Conservation (phyloP, 2,888 invertebrate species). For the Rutpela maculata region DNA sequence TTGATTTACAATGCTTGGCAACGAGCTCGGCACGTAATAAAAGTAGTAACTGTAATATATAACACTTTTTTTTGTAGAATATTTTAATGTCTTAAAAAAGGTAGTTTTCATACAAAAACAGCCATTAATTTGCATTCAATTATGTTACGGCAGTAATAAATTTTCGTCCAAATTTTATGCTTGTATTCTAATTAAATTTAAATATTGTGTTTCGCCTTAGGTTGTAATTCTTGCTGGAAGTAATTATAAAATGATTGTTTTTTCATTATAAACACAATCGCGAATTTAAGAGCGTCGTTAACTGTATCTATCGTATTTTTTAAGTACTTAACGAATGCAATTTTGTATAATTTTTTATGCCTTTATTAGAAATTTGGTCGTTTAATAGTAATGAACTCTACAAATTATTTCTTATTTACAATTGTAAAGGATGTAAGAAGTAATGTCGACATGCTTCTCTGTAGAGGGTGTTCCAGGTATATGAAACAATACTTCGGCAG, state of each 20-base stretch:
- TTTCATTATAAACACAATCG: neutral
- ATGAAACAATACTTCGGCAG: no score
- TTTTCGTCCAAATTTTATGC: slow-evolving; percentile 12
- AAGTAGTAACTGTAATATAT: no score
- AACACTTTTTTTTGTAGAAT: slow-evolving; percentile 5
- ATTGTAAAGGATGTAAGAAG: no score
- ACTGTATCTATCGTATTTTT: neutral
- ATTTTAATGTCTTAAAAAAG: neutral
- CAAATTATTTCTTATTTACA: no score
- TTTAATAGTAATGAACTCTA: neutral
- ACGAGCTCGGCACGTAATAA: no score
- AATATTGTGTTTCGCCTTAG: slow-evolving; percentile 4
- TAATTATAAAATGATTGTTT: slow-evolving; percentile 16
- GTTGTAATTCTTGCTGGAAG: slow-evolving; percentile 11
- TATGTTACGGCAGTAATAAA: slow-evolving; percentile 8
- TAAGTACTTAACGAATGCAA: neutral
- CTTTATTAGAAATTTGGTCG: neutral
- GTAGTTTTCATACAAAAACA: slow-evolving; percentile 8
- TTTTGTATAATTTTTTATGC: neutral
- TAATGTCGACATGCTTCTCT: no score
- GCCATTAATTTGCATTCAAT: slow-evolving; percentile 14
- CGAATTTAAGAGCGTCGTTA: neutral
- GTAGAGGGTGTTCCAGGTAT: no score
- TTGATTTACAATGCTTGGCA: no score
- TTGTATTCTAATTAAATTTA: slow-evolving; percentile 18